Conservation (phyloP, 2,797 vertebrate species). For the Urocyon cinereoargenteus region DNA sequence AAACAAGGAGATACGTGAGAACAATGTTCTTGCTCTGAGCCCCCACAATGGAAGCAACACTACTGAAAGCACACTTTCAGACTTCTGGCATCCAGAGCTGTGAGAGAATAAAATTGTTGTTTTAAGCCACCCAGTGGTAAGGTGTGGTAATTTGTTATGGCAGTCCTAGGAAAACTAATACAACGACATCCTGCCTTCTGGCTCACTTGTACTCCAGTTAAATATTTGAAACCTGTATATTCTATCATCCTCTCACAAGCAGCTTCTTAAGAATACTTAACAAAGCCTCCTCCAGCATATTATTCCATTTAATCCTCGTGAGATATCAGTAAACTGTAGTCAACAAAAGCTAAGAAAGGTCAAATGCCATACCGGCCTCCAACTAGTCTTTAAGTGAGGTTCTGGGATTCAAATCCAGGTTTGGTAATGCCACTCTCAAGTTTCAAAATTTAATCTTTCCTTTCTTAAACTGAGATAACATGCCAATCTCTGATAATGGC, state of each 20-base stretch:
- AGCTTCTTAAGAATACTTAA: not conserved
- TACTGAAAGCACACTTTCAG: not conserved
- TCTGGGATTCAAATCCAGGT: not conserved
- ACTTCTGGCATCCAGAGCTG: not conserved
- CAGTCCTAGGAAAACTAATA: not conserved
- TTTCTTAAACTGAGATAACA: not conserved
- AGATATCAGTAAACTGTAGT: not conserved
- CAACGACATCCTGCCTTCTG: not conserved
- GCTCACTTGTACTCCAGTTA: not conserved
- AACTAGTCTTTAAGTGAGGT: not conserved
- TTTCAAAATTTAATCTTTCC: conserved; percentile 7
- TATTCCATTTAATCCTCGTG: not conserved
- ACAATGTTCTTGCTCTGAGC: not conserved
- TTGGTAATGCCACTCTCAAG: not conserved
- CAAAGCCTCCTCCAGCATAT: not conserved
- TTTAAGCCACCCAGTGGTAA: conserved; percentile 37
- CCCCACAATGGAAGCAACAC: not conserved
- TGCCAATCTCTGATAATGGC: not conserved
- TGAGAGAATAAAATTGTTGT: not conserved
- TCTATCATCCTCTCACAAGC: not conserved
- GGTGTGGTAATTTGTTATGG: not conserved
- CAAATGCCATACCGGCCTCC: not conserved
- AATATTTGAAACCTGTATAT: not conserved
- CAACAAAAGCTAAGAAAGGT: not conserved
- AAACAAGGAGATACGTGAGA: not conserved